Conservation (phyloP, 2,113 vertebrate genomes). For the Phaethon lepturus region DNA sequence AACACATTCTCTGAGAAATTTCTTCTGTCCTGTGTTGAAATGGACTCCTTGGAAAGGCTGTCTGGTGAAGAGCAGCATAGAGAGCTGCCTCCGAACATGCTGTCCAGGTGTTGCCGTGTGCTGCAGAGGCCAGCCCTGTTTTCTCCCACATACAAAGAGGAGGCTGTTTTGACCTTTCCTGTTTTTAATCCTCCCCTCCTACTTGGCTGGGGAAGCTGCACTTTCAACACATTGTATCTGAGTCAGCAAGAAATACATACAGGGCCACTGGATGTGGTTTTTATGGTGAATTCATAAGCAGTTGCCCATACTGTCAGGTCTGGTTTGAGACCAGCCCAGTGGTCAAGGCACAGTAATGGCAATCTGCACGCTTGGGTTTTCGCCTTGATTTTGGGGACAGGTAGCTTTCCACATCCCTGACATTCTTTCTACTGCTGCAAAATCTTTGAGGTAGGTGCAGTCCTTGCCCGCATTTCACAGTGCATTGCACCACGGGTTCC, state of each 20-base stretch:
- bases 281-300: not conserved
- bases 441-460: not conserved
- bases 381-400: not conserved
- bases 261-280: not conserved
- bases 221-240: not conserved
- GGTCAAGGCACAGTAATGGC: accelerated
- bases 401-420: not conserved
- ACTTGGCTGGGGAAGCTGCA: not conserved
- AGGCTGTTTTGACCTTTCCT: not conserved
- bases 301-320: not conserved
- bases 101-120: slow-evolving; percentile 1
- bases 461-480: not conserved
- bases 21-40: not conserved
- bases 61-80: not conserved
- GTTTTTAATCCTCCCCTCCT: not conserved
- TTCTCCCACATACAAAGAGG: not conserved
- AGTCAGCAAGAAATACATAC: not conserved
- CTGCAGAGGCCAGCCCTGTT: not conserved
- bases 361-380: not conserved
- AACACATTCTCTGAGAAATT: not conserved
- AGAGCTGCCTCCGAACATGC: not conserved
- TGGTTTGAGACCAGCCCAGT: not conserved
- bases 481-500: accelerated
- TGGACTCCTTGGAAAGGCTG: not conserved
- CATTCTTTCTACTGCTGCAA: not conserved